Evolutionary conservation across 2,797 vertebrate species (phyloP).

Genomic region (Typhlichthys eigenmanni): DNA sequence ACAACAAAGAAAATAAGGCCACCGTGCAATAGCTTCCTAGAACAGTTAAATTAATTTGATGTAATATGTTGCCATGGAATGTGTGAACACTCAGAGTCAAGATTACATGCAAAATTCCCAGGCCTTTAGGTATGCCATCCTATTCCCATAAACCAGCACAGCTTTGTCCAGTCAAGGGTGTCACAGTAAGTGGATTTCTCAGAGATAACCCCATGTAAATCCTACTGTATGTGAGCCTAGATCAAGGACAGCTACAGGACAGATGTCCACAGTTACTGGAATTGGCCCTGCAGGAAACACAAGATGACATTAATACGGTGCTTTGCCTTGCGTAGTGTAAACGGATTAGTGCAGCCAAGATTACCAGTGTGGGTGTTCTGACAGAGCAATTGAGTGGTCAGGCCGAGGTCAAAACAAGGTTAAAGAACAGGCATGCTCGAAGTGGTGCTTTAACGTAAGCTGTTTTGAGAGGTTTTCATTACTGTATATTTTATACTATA

Average conservation of each 20-base stretch:
- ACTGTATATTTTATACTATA: slow-evolving; percentile 4
- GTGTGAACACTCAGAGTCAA: slow-evolving; percentile 17
- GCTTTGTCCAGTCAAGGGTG: slow-evolving; percentile 36
- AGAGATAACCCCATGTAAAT: slow-evolving; percentile 52
- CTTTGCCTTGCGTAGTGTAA: slow-evolving; percentile 47
- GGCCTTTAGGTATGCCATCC: slow-evolving; percentile 10
- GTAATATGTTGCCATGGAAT: neutral
- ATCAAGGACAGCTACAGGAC: slow-evolving; percentile 40
- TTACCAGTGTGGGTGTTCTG: slow-evolving; percentile 41
- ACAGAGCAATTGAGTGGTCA: slow-evolving; percentile 24
- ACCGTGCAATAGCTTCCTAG: no score
- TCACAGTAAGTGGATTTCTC: slow-evolving; percentile 62
- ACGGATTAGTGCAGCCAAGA: slow-evolving; percentile 53
- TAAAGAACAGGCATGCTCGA: slow-evolving; percentile 33
- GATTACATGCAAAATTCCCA: slow-evolving; percentile 14
- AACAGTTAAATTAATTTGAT: no score
- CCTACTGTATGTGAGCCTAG: slow-evolving; percentile 36
- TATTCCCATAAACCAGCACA: slow-evolving; percentile 43
- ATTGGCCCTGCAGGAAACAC: slow-evolving; percentile 56
- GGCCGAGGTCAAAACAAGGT: slow-evolving; percentile 6
- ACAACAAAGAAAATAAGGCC: slow-evolving; percentile 11
- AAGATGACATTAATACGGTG: slow-evolving; percentile 65
- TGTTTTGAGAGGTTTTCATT: slow-evolving; percentile 46
- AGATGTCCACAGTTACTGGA: slow-evolving; percentile 47
- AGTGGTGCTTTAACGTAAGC: slow-evolving; percentile 33